These are phyloP conservation scores for Passer montanus DNA, from an alignment of 2,113 vertebrate genomes.

Conservation along the genomic window DNA sequence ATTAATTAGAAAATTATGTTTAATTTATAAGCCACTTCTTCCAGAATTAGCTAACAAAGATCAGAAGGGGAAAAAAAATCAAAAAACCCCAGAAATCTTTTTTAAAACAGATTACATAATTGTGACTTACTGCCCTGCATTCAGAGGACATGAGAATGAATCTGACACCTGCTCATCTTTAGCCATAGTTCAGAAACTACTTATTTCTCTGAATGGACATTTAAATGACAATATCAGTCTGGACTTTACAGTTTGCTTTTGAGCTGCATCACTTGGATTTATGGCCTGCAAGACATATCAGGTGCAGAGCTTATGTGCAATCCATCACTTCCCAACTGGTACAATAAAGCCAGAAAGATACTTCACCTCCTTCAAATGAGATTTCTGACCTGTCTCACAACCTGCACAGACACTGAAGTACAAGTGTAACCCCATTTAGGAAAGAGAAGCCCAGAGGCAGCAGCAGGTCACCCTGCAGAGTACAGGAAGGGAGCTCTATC, in stretches of 20 bases:
- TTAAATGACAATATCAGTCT: neutral
- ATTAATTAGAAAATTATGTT: constrained; percentile 9
- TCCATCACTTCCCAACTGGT: neutral
- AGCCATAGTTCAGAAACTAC: neutral
- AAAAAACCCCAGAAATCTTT: neutral
- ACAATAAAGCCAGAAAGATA: neutral
- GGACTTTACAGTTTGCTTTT: neutral
- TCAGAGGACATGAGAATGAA: neutral
- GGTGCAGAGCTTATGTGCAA: neutral
- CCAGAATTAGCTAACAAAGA: constrained; percentile 15
- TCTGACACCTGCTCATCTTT: neutral
- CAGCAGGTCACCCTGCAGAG: neutral
- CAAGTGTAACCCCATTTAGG: neutral
- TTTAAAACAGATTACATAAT: neutral
- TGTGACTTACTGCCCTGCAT: neutral
- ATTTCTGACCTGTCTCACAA: neutral
- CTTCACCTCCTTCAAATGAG: neutral
- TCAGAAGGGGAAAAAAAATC: fast-evolving
- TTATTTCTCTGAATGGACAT: neutral
- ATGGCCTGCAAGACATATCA: neutral
- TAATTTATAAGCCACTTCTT: constrained; percentile 10
- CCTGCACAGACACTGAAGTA: neutral
- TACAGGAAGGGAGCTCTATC: neutral
- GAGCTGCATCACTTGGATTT: neutral
- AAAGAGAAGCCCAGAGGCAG: neutral